These are phyloP conservation scores for Germaria angustata DNA, from an alignment of 2,888 invertebrate species.

Conservation along the genomic window DNA sequence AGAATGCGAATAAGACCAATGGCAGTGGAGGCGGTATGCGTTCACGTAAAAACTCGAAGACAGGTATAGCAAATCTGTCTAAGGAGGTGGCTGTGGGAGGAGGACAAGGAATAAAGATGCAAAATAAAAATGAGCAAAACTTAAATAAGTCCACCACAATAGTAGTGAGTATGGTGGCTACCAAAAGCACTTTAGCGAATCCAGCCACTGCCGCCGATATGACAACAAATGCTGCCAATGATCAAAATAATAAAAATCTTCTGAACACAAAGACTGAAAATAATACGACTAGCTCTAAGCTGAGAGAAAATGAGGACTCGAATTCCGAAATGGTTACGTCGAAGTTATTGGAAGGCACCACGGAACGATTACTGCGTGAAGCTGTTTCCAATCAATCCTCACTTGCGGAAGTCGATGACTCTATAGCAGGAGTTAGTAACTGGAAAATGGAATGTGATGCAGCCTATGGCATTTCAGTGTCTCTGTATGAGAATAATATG, in stretches of 20 bases:
- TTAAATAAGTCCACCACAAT: conserved; percentile 75
- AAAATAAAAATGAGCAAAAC: conserved; percentile 64
- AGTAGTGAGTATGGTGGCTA: conserved; percentile 77
- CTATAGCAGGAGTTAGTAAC: conserved; percentile 78
- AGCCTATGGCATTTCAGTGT: conserved; percentile 82
- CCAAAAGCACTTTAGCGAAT: conserved; percentile 33
- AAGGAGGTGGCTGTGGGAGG: conserved; percentile 32
- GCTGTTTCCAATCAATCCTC: conserved; percentile 77
- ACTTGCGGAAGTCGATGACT: conserved; percentile 43
- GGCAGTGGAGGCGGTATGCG: conserved; percentile 71
- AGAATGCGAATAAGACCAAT: conserved; percentile 72
- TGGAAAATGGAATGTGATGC: conserved; percentile 80
- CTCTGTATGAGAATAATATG: conserved; percentile 91
- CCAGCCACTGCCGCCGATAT: conserved; percentile 43
- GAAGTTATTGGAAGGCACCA: conserved; percentile 70
- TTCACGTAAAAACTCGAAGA: conserved; percentile 78
- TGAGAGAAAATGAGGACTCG: conserved; percentile 52
- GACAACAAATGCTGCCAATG: conserved; percentile 69
- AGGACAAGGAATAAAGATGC: conserved; percentile 24
- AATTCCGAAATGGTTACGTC: conserved; percentile 51
- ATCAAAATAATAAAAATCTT: conserved; percentile 76
- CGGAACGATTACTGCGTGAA: conserved; percentile 76
- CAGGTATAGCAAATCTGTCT: conserved; percentile 71
- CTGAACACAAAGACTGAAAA: conserved; percentile 76
- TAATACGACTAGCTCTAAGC: conserved; percentile 63